Percentiles rank a stretch among this genome's conserved stretches.
Conservation (phyloP, 2,113 vertebrate species). For the Vimba vimba region DNA sequence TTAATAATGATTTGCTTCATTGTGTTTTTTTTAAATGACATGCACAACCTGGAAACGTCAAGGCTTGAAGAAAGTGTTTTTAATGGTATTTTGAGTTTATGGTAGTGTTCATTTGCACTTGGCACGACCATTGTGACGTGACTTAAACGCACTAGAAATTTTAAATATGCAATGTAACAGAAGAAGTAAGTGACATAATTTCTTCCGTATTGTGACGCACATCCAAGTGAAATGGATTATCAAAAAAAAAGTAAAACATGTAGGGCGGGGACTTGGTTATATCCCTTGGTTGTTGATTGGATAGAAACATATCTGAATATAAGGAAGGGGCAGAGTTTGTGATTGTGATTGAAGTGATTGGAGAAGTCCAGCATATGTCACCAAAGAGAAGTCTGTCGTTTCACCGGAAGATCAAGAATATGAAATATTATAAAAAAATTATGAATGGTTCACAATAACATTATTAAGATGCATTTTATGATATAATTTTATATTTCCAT, state of each 20-base stretch:
- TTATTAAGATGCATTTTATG: neutral
- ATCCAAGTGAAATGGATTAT: neutral
- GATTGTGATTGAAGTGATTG: too few species aligned
- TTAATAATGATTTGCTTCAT: neutral
- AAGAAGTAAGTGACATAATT: neutral
- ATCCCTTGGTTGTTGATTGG: too few species aligned
- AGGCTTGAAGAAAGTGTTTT: neutral
- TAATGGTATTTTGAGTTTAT: neutral
- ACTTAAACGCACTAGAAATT: neutral
- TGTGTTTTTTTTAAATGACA: neutral
- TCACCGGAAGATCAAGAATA: neutral
- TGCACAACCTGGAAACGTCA: too few species aligned
- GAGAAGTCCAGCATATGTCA: neutral
- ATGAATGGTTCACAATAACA: neutral
- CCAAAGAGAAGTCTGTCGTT: neutral
- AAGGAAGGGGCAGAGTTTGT: too few species aligned
- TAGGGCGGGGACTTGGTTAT: too few species aligned
- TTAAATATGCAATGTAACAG: neutral
- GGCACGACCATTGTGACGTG: neutral
- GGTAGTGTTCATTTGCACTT: neutral
- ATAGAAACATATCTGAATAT: neutral
- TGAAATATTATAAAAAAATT: neutral
- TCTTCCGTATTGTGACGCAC: neutral
- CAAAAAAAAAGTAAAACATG: neutral
- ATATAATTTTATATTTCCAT: neutral